phyloP scores from a whole-genome alignment of 1,140 invertebrate species.

The Drosophila ficusphila region DNA sequence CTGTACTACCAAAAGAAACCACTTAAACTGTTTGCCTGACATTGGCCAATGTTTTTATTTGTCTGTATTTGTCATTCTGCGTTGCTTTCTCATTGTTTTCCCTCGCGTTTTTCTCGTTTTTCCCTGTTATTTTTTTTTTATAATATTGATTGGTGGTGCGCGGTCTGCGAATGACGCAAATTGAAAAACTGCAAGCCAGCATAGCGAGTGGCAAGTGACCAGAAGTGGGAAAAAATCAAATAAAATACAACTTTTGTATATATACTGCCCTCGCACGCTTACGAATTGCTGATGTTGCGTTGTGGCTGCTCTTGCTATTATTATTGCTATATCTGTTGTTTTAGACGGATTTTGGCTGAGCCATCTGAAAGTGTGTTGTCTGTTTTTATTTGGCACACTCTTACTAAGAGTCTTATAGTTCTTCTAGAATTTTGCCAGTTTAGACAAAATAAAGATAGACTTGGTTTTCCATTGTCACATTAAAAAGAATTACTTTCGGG shows the following conservation, averaged over 20 bases:
- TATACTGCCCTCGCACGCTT: slow-evolving; percentile 52
- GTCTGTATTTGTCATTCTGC: slow-evolving; percentile 27
- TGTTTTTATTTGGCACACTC: slow-evolving; percentile 8
- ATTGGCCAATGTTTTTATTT: slow-evolving; percentile 36
- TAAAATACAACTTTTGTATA: slow-evolving; percentile 44
- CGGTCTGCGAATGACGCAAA: slow-evolving; percentile 69
- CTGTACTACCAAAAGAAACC: slow-evolving; percentile 10
- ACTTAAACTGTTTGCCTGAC: slow-evolving; percentile 27
- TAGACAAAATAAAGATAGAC: too few relatives aligned
- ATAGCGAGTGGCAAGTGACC: slow-evolving; percentile 41
- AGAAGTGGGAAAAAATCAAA: slow-evolving; percentile 47
- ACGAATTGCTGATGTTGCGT: slow-evolving; percentile 51
- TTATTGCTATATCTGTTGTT: slow-evolving; percentile 40
- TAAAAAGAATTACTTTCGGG: too few relatives aligned
- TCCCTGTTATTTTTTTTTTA: slow-evolving; percentile 13
- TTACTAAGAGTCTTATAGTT: background rate
- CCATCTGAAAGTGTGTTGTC: slow-evolving; percentile 58
- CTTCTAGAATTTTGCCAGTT: too few relatives aligned
- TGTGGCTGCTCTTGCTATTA: slow-evolving; percentile 9
- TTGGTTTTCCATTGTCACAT: too few relatives aligned
- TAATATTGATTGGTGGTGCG: slow-evolving; percentile 38
- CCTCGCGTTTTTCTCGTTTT: slow-evolving; percentile 18
- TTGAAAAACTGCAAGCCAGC: slow-evolving; percentile 57
- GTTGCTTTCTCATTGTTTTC: slow-evolving; percentile 24
- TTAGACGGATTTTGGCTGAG: slow-evolving; percentile 60